Evolutionary conservation across 2,797 vertebrate species (phyloP).

Genomic region (Sibirionetta formosa): DNA sequence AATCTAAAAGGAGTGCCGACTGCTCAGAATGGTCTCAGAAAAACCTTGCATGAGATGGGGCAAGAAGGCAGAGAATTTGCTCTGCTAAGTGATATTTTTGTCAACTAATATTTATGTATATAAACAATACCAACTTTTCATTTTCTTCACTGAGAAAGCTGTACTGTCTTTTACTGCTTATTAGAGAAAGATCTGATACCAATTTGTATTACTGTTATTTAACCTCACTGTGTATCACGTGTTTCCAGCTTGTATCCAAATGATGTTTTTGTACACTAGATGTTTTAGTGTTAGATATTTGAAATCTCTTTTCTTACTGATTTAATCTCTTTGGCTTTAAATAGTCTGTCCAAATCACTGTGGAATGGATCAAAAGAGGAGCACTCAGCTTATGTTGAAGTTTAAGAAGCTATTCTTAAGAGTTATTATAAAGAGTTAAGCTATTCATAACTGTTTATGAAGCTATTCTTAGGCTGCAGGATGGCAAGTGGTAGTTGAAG

Average conservation of each 20-base stretch:
- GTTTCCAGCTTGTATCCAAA: not conserved
- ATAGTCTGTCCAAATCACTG: not conserved
- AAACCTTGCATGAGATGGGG: not conserved
- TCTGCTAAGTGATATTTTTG: not conserved
- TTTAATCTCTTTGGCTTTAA: slow-evolving; percentile 19
- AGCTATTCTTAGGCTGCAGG: not conserved
- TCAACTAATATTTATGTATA: not conserved
- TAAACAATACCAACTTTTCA: not conserved
- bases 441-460: not conserved
- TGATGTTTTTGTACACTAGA: not conserved
- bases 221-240: not conserved
- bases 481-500: not conserved
- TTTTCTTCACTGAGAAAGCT: not conserved
- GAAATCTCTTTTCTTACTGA: not conserved
- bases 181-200: not conserved
- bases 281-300: not conserved
- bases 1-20: not conserved
- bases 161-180: not conserved
- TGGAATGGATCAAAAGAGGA: not conserved
- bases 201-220: not conserved
- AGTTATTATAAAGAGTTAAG: not conserved
- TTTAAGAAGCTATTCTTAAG: not conserved
- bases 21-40: not conserved
- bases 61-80: not conserved
- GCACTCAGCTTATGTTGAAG: not conserved